Conservation (phyloP, 64 coral and sea anemone genomes). For the Montipora sp. region DNA sequence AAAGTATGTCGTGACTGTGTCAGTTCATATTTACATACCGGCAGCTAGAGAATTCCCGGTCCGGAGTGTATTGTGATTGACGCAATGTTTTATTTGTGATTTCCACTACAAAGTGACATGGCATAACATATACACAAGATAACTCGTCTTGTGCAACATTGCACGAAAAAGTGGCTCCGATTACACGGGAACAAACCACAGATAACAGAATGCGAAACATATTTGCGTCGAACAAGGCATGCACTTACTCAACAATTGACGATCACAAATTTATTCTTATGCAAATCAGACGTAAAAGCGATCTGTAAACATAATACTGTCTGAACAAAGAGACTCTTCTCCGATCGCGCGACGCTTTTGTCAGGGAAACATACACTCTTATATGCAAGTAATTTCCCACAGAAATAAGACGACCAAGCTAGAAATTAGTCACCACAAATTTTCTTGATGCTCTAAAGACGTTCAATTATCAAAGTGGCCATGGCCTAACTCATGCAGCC, state of each 20-base stretch:
- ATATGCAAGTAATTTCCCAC: constrained; percentile 1
- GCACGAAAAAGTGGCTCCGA: neutral
- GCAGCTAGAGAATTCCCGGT: neutral
- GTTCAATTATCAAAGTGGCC: constrained; percentile 15
- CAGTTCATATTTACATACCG: constrained; percentile 20
- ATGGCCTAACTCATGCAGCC: neutral
- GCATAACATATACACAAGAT: constrained; percentile 8
- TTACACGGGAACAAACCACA: constrained; percentile 13
- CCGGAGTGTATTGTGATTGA: neutral
- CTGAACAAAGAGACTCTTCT: constrained; percentile 30
- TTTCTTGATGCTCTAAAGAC: neutral
- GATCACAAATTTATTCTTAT: constrained; percentile 49
- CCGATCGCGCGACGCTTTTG: constrained; percentile 16
- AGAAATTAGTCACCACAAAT: neutral
- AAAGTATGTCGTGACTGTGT: neutral
- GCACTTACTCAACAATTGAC: constrained; percentile 1
- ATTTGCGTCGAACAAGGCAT: neutral
- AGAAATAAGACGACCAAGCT: neutral
- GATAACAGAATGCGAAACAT: constrained; percentile 10
- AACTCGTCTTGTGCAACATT: neutral
- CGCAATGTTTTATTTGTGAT: too few species aligned
- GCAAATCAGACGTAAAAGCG: constrained; percentile 46
- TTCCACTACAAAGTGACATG: neutral
- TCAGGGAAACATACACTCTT: neutral
- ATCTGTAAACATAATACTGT: constrained; percentile 39